These are phyloP conservation scores for Amphimallon solstitiale DNA, from an alignment of 2,888 invertebrate genomes.

Conservation along the genomic window DNA sequence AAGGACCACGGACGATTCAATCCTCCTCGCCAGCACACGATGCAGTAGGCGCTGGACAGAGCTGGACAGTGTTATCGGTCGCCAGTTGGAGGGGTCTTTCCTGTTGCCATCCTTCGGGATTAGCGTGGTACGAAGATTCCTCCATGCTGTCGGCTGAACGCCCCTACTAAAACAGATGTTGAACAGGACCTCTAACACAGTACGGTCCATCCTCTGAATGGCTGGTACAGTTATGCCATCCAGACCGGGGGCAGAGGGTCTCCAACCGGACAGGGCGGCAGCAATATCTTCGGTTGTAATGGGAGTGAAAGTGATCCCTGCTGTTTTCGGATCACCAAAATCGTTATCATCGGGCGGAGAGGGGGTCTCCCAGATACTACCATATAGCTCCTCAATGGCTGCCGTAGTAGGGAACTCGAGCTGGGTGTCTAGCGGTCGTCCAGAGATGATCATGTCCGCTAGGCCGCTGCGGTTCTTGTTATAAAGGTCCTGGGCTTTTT, in stretches of 20 bases:
- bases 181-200: constrained; percentile 27
- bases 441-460: constrained; percentile 33
- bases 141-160: too few species aligned
- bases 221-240: constrained; percentile 37
- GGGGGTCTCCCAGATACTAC: constrained; percentile 19
- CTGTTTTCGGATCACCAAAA: background rate
- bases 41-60: too few species aligned
- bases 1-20: constrained; percentile 29
- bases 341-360: constrained; percentile 27
- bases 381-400: constrained; percentile 27
- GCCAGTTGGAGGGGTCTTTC: too few species aligned
- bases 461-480: constrained; percentile 29
- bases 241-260: constrained; percentile 39
- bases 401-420: constrained; percentile 11
- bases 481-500: constrained; percentile 44
- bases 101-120: too few species aligned
- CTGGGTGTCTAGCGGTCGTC: constrained; percentile 10
- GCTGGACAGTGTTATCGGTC: too few species aligned
- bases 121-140: too few species aligned
- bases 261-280: constrained; percentile 24
- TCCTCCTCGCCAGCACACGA: constrained; percentile 42
- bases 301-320: background rate
- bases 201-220: background rate
- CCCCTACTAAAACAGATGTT: constrained; percentile 34
- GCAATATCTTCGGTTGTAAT: constrained; percentile 37